Evolutionary conservation across 1,140 invertebrate genomes (phyloP), one percentile per base, ranked within the genome.

Genomic region (Hirudo medicinalis): DNA sequence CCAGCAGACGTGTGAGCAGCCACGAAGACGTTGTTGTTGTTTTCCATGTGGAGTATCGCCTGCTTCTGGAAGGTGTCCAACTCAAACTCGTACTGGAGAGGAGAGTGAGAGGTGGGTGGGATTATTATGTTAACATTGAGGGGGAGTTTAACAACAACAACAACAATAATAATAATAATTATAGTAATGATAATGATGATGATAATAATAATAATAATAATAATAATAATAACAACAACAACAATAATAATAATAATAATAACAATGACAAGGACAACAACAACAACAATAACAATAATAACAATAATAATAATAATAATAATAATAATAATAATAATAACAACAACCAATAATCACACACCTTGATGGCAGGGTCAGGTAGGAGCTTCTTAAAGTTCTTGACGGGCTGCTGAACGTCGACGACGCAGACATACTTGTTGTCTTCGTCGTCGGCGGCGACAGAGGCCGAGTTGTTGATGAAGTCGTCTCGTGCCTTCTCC

Each of bases 1-100:
- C 96, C 97, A 6, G 97, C 96, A 0, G 95, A 99, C 0, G 96
- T 99, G 80, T 99, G 97, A 19, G 96, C 97, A 13, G 96, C 92
- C 0, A 99, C 94, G 84, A 99, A 98, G 2, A 99, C 93, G 82
- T 94, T 92, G 75, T 94, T 88, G 63, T 91, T 88, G 77, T 93
- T 88, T 84, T 99, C 95, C 54, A 99, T 83, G 80, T 90, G 91
- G 15, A 97, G 80, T 76, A 99, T 93, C 11, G 96, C 94, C 84
- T 92, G 84, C 75, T 99, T 96, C 81, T 99, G 96, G 79, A 99
- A 99, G 11, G 87, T 90, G 82, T 99, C 97, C 75, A 98, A 84
- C 80, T 96, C 91, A 84, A 99, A 99, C 36, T 88, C 87, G 83
- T 89, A 98, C 78, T 86, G 27, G 27, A 43, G 8, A 22, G 67